These are phyloP conservation scores for Phenacoccus solenopsis DNA, from an alignment of 1,140 invertebrate species.

Conservation along the genomic window DNA sequence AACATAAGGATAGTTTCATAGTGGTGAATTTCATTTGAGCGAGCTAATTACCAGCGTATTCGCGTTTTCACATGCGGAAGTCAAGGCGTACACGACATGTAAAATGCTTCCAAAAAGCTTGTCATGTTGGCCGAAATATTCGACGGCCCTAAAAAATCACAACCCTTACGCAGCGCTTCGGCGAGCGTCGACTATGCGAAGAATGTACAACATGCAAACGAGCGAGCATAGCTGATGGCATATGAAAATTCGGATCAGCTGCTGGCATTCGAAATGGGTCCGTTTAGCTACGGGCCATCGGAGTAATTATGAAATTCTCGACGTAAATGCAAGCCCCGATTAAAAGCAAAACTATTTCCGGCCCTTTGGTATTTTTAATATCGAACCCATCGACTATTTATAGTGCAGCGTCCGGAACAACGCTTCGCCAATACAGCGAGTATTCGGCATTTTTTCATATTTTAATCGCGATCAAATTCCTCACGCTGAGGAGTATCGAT, in stretches of 20 bases:
- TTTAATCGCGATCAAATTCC: neutral
- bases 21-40: too few species aligned
- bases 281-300: neutral
- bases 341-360: constrained; percentile 2
- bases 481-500: neutral
- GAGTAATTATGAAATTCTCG: neutral
- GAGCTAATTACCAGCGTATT: too few species aligned
- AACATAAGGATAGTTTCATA: too few species aligned
- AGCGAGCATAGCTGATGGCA: neutral
- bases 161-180: neutral
- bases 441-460: neutral
- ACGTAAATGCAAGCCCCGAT: neutral
- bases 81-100: too few species aligned
- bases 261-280: constrained; percentile 1
- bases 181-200: neutral
- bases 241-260: neutral
- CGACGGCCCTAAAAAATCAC: neutral
- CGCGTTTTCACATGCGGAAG: too few species aligned
- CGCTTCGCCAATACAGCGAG: too few species aligned
- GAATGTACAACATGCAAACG: neutral
- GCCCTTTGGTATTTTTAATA: neutral
- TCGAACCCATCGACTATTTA: neutral
- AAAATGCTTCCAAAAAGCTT: too few species aligned
- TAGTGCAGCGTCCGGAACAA: neutral
- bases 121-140: neutral